Conservation (phyloP, 2,113 vertebrate species). For the Apaloderma vittatum region DNA sequence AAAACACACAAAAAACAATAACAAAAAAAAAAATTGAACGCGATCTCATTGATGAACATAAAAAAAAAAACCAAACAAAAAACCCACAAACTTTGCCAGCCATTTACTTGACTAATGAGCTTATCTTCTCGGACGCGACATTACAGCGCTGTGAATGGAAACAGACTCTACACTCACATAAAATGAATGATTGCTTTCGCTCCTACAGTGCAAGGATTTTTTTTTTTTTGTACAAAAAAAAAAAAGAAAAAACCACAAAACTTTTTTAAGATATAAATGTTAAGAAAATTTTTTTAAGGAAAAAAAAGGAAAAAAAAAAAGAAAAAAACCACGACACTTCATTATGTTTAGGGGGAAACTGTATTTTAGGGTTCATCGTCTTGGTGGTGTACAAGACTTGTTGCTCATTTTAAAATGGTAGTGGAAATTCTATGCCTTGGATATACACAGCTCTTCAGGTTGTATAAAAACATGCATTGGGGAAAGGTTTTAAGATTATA, state of each 20-base stretch:
- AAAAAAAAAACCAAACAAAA: constrained; percentile 56
- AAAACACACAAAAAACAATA: constrained; percentile 64
- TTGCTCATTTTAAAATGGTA: constrained; percentile 92
- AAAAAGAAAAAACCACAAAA: not conserved
- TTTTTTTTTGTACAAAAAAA: constrained; percentile 44
- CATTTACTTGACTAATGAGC: constrained; percentile 88
- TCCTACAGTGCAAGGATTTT: constrained; percentile 92
- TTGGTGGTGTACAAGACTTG: constrained; percentile 96
- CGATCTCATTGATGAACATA: constrained; percentile 86
- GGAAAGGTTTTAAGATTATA: constrained; percentile 99
- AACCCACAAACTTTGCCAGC: constrained; percentile 81
- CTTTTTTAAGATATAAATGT: constrained; percentile 91
- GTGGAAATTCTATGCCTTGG: constrained; percentile 93
- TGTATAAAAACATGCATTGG: constrained; percentile 98
- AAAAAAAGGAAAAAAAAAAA: not conserved
- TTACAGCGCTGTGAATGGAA: constrained; percentile 91
- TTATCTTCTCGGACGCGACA: constrained; percentile 84
- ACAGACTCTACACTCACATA: constrained; percentile 87
- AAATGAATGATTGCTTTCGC: constrained; percentile 88
- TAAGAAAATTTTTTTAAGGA: constrained; percentile 85
- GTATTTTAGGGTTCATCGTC: constrained; percentile 95
- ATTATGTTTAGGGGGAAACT: constrained; percentile 93
- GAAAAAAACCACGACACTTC: constrained; percentile 82
- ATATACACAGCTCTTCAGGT: constrained; percentile 99
- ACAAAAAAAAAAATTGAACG: constrained; percentile 63